Base-by-base conservation (phyloP, 2,888 invertebrate genomes). In the Drepanosiphum platanoidis region DNA sequence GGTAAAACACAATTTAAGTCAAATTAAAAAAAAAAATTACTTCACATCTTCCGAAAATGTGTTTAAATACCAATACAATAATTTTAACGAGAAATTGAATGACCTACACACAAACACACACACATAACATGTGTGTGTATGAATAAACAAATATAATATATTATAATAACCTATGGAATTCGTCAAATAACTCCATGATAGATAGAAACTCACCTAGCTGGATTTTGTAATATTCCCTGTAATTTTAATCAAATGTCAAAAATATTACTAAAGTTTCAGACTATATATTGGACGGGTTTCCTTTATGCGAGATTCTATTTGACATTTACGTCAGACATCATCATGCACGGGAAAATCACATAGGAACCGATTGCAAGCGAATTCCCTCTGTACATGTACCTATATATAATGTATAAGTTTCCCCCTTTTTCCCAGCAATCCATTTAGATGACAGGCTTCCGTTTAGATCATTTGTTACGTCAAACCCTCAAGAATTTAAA, bases 241-340 rank as follows among this genome's bases (percentile, higher is more conserved):
- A 52, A 68, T 70, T 80, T 70, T 36, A 70, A 80, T 70, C 70
- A 58, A 70, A 58, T 52, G 27, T 80, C 70, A 34, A 70, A 61
- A 32, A 39, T 30, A 32, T n/a, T 58, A 77, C 78, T 64, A 30
- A 27, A 61, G 58, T 61, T 75, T 75, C 58, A 18, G 46, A 46
- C 46, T 30, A 30, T 39, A 3, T 68, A 71, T 71, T 13, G 27
- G 18, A 68, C 30, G n/a, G 66, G 3, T 68, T 79, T 34, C 66
- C 34, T 68, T 68, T 68, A 22, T 52, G n/a, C 27, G n/a, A 79
- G 34, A 68, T 68, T 68, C 27, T 52, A 46, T 79, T 79, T 79
- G 68, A 79, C 68, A 52, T 79, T 68, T 13, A 79, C 68, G 52
- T 68, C 68, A 68, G 46, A 79, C 52, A 68, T 34, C 52, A 68